Evolutionary conservation across 2,888 invertebrate species (phyloP).

Genomic region (Coelopa pilipes): DNA sequence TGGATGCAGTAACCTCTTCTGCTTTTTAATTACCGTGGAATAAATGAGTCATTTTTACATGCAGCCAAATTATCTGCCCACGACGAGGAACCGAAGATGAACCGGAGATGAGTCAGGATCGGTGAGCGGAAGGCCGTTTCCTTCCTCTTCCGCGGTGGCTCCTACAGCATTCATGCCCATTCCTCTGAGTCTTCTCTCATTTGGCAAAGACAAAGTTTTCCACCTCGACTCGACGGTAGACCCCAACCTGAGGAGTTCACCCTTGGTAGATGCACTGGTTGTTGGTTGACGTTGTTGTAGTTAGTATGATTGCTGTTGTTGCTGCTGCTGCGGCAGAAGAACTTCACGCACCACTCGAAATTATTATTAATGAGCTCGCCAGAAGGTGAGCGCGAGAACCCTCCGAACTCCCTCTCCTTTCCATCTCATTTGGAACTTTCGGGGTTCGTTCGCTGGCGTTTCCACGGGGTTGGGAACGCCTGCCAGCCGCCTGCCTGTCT

Average conservation of each 20-base stretch:
- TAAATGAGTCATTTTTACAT: constrained; percentile 48
- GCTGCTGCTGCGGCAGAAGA: neutral
- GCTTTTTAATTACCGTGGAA: constrained; percentile 48
- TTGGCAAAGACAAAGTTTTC: too few species aligned
- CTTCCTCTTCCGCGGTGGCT: neutral
- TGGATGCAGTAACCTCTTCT: constrained; percentile 37
- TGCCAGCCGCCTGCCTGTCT: neutral
- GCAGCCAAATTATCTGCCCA: neutral
- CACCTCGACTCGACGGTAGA: too few species aligned
- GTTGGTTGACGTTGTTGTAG: too few species aligned
- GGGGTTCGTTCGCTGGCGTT: neutral
- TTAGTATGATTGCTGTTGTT: constrained; percentile 11
- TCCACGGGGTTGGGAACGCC: neutral
- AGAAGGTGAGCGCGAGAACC: constrained; percentile 21
- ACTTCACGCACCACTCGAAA: constrained; percentile 19
- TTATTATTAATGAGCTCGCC: constrained; percentile 29
- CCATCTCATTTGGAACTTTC: too few species aligned
- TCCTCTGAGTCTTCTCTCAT: neutral
- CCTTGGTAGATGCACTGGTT: too few species aligned
- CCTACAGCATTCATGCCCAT: neutral
- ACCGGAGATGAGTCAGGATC: neutral
- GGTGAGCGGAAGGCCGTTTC: neutral
- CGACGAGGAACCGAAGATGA: too few species aligned
- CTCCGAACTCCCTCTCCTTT: too few species aligned
- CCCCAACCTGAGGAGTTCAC: too few species aligned